Percentiles rank a stretch among this genome's conserved stretches.
Conservation (phyloP, 2,797 vertebrate species). For the Geotrypetes seraphini region DNA sequence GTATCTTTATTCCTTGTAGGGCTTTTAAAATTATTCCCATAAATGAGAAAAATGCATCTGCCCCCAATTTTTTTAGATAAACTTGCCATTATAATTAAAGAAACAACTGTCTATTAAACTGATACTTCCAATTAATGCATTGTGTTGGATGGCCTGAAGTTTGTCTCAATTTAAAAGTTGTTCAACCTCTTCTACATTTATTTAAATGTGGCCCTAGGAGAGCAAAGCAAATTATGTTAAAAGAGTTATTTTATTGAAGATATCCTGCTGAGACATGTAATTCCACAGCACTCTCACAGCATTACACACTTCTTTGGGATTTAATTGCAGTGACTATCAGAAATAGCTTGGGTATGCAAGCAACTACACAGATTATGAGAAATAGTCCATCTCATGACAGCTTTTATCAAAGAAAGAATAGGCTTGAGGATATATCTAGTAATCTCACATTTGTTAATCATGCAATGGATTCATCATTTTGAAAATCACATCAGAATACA, state of each 20-base stretch:
- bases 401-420: neutral
- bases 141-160: no score
- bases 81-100: no score
- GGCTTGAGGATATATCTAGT: neutral
- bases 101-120: no score
- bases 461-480: slow-evolving; percentile 2
- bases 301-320: slow-evolving; percentile 16
- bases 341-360: neutral
- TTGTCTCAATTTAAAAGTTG: no score
- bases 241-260: neutral
- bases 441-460: neutral
- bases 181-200: no score
- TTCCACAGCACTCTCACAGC: slow-evolving; percentile 11
- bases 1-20: no score
- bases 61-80: no score
- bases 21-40: no score
- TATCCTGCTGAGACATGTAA: slow-evolving; percentile 3
- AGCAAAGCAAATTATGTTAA: neutral
- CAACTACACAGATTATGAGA: slow-evolving; percentile 7
- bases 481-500: neutral
- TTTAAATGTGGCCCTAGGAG: neutral
- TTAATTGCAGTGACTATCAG: slow-evolving; percentile 8
- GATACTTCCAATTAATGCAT: no score
- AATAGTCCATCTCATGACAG: neutral
- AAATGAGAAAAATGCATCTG: no score